Conservation (phyloP, 2,888 invertebrate genomes). For the Apodemia duryi region DNA sequence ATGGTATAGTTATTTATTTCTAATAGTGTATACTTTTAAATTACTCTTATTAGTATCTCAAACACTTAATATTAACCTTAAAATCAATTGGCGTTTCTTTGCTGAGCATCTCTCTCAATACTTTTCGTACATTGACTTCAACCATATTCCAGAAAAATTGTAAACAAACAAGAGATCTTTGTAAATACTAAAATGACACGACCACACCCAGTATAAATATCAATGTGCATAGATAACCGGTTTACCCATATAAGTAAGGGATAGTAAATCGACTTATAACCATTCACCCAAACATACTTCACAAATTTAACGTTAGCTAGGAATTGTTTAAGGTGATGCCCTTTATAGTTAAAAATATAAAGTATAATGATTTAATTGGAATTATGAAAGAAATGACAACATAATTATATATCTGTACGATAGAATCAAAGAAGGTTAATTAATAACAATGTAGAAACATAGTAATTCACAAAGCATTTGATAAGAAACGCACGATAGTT, state of each 20-base stretch:
- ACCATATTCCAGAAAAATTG: conserved; percentile 72
- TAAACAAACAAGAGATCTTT: conserved; percentile 72
- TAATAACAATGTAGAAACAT: conserved; percentile 6
- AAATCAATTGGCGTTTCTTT: conserved; percentile 66
- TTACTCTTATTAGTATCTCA: conserved; percentile 58
- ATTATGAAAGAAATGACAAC: conserved; percentile 23
- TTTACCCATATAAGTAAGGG: conserved; percentile 50
- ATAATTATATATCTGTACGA: neutral
- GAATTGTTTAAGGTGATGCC: conserved; percentile 15
- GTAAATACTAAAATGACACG: conserved; percentile 55
- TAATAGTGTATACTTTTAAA: conserved; percentile 55
- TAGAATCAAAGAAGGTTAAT: neutral
- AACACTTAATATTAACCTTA: conserved; percentile 62
- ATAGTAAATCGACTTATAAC: conserved; percentile 46
- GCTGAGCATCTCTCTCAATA: conserved; percentile 60
- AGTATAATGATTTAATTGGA: conserved; percentile 7
- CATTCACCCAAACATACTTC: conserved; percentile 60
- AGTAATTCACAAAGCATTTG: conserved; percentile 53
- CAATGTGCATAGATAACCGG: conserved; percentile 45
- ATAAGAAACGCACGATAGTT: conserved; percentile 57
- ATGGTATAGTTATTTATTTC: conserved; percentile 52
- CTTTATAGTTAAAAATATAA: conserved; percentile 10
- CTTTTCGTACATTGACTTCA: conserved; percentile 40
- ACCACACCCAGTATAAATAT: conserved; percentile 62
- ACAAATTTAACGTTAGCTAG: conserved; percentile 31